Base-by-base conservation (phyloP, 1,140 invertebrate genomes). In the Heliconius congener region DNA sequence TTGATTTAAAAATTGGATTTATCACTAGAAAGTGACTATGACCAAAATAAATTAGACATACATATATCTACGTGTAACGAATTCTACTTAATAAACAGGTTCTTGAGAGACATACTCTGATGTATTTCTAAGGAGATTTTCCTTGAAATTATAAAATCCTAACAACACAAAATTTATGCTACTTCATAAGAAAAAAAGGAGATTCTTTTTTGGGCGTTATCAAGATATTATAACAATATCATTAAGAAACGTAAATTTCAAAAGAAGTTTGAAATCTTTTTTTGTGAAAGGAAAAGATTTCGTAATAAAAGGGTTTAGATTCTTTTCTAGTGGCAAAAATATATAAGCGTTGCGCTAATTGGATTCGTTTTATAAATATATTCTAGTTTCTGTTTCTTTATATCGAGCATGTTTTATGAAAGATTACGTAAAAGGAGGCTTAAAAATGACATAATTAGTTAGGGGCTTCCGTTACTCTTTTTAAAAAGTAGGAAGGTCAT, bases 151-250 rank as follows among this genome's bases (percentile, higher is more conserved):
- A 27, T 8, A 11, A 23, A 60, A 60, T 8, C n/a, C 16, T 19
- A 9, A 66, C 30, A 66, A 27, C 0, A 66, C 0, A 30, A 66
- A 30, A 30, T 27, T 66, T 30, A 27, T 66, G 27, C 11, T 1
- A 13, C 9, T 66, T 66, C 27, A 66, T 66, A 30, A 66, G 55
- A 66, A 66, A 37, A 66, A 66, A 66, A 8, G 23, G 30, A 30
- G 11, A 66, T 66, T 30, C 9, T 30, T 66, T 66, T 66, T 66
- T 11, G 23, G 13, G 60, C 3, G 60, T 66, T 30, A 66, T 66
- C 60, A 66, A 30, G 60, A 66, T 66, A 66, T 60, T 60, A n/a
- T 60, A 60, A 60, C n/a, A 60, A 60, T 60, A 27, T n/a, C 55
- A 60, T 60, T 27, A 66, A 3, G 23, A 30, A 30, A 66, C 30